These are phyloP conservation scores for Lasius platythorax DNA, from an alignment of 2,888 invertebrate genomes.

Conservation along the genomic window DNA sequence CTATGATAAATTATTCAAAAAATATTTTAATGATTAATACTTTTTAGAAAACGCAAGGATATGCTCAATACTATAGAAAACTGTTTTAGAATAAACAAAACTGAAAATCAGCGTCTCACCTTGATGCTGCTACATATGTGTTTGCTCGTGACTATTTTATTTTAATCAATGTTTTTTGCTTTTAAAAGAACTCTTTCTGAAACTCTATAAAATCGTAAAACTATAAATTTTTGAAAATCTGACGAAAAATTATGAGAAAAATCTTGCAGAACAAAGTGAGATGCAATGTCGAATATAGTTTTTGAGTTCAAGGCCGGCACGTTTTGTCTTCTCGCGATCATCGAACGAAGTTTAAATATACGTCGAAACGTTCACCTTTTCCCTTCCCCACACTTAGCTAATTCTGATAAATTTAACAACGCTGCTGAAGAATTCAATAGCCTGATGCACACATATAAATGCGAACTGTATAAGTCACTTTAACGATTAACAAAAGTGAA, in stretches of 20 bases:
- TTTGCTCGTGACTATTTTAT: background rate
- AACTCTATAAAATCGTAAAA: background rate
- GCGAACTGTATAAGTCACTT: background rate
- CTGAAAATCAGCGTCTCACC: background rate
- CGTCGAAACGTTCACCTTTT: conserved; percentile 37
- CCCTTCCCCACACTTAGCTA: conserved; percentile 38
- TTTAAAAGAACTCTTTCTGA: background rate
- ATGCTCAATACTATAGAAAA: background rate
- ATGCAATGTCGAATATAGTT: conserved; percentile 38
- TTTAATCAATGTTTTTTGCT: background rate
- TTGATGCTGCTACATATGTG: background rate
- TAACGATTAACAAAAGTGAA: conserved; percentile 14
- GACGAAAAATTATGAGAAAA: background rate
- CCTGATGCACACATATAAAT: conserved; percentile 21
- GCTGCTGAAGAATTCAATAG: conserved; percentile 37
- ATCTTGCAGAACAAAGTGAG: background rate
- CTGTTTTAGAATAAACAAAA: background rate
- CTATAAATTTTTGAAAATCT: background rate
- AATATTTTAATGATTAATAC: too few species aligned
- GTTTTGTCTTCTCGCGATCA: conserved; percentile 22
- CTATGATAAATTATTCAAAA: too few species aligned
- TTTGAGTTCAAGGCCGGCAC: conserved; percentile 61
- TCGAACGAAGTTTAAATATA: conserved; percentile 61
- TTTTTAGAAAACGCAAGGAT: too few species aligned
- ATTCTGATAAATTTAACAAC: conserved; percentile 62